Base-by-base conservation (phyloP, 2,797 vertebrate species). In the Clarias pachynema region DNA sequence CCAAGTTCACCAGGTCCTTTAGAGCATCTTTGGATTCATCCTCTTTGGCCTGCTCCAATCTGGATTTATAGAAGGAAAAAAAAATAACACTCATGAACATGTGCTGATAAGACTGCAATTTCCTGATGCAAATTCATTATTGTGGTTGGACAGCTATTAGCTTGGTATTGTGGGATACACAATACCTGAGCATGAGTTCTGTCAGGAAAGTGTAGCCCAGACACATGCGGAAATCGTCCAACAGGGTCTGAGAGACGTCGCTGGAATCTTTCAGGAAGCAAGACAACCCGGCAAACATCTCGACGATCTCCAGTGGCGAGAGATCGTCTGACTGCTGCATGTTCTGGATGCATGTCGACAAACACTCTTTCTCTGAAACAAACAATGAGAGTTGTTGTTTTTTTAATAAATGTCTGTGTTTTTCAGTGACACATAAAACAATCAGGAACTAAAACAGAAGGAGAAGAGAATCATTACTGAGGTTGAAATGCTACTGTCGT, bases 181-280 rank as follows among this genome's bases (percentile, higher is more conserved):
- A 53, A 14, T 14, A 99, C 98, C 97, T 98, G 94, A 99, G 96
- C 93, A 97, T 96, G 89, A 99, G 97, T 90, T 99, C 98, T 79
- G 96, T 97, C 86, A 99, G 97, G 93, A 99, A 99, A 85, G 93
- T 95, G 93, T 99, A 99, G 88, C 98, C 98, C 95, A 99, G 98
- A 93, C 98, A 99, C 96, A 97, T 98, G 90, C 98, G 95, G 93
- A 99, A 99, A 89, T 99, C 98, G 77, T 99, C 98, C 92, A 99
- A 89, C 84, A 99, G 94, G 0, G 97, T 98, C 92, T 99, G 98
- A 0, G 98, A 99, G 79, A 99, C 97, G 77, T 97, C 97, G 85
- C 98, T 99, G 90, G 98, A 99, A 92, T 99, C 98, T 93, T 99
- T 99, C 85, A 99, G 97, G 92, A 99, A 99, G 92, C 98, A 99